phyloP scores from a whole-genome alignment of 1,140 invertebrate species.

The Leptoteleia sp. region DNA sequence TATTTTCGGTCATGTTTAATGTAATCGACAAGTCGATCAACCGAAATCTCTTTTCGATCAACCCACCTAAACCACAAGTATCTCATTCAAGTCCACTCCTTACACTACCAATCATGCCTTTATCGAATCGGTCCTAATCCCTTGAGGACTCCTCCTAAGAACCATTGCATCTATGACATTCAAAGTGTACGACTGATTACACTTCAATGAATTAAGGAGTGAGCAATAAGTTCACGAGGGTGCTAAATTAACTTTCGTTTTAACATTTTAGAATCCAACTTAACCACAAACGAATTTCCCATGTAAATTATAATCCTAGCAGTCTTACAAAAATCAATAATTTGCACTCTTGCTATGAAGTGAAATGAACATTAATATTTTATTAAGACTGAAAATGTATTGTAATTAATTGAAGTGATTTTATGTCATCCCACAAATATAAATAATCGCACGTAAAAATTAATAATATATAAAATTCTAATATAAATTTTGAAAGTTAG shows the following conservation, averaged over 20 bases:
- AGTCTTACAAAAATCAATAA: too few relatives aligned
- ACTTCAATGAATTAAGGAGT: constrained; percentile 42
- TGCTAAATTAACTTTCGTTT: constrained; percentile 42
- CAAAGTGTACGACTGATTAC: constrained; percentile 53
- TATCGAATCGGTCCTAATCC: constrained; percentile 73
- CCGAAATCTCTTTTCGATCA: constrained; percentile 75
- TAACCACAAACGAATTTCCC: too few relatives aligned
- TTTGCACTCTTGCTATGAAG: too few relatives aligned
- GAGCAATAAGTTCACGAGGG: constrained; percentile 28
- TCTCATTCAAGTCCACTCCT: constrained; percentile 68
- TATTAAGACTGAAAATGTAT: too few relatives aligned
- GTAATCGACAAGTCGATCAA: constrained; percentile 74
- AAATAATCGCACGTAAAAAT: too few relatives aligned
- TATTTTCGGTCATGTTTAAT: constrained; percentile 31
- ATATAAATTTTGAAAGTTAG: too few relatives aligned
- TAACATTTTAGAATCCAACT: too few relatives aligned
- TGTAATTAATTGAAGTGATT: too few relatives aligned
- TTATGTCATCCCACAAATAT: too few relatives aligned
- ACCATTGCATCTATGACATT: constrained; percentile 62
- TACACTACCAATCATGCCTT: constrained; percentile 77
- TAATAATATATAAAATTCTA: too few relatives aligned
- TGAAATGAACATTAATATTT: too few relatives aligned
- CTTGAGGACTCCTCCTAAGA: constrained; percentile 75
- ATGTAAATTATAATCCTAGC: too few relatives aligned
- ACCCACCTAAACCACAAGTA: constrained; percentile 73